Conservation (phyloP, 1,140 invertebrate genomes). For the Diachasma alloeum region DNA sequence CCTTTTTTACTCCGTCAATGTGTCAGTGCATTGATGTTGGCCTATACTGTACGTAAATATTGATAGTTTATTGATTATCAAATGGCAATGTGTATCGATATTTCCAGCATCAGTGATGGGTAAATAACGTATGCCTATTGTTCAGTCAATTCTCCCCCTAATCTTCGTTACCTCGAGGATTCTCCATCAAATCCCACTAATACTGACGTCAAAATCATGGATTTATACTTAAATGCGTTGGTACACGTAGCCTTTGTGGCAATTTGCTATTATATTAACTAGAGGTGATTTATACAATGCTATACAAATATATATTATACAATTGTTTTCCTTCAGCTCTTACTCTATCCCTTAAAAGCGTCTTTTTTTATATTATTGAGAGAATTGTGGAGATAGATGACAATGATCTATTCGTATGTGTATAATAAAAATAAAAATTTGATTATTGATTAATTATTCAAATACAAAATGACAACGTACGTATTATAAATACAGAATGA, state of each 20-base stretch:
- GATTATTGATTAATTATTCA: constrained; percentile 42
- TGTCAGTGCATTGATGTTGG: constrained; percentile 2
- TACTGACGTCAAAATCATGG: not conserved
- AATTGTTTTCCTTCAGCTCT: constrained; percentile 42
- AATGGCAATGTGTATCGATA: not conserved
- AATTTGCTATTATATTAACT: constrained; percentile 49
- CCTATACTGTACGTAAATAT: constrained; percentile 17
- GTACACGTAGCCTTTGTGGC: constrained; percentile 44
- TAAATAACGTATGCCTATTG: not conserved
- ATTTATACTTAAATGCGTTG: constrained; percentile 30
- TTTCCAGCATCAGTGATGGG: not conserved
- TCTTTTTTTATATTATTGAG: not conserved
- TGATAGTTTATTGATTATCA: constrained; percentile 10
- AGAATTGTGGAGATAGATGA: not conserved
- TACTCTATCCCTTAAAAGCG: constrained; percentile 11
- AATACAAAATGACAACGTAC: constrained; percentile 25
- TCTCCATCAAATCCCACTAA: not conserved
- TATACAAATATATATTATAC: constrained; percentile 36
- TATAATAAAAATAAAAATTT: constrained; percentile 36
- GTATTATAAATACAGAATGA: constrained; percentile 34
- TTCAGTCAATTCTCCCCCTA: not conserved
- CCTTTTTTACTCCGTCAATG: not conserved
- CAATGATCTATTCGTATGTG: constrained; percentile 35
- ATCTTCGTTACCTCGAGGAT: not conserved
- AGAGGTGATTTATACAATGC: constrained; percentile 35